Evolutionary conservation across 2,113 vertebrate genomes (phyloP).

Genomic region (Apodemus sylvaticus): DNA sequence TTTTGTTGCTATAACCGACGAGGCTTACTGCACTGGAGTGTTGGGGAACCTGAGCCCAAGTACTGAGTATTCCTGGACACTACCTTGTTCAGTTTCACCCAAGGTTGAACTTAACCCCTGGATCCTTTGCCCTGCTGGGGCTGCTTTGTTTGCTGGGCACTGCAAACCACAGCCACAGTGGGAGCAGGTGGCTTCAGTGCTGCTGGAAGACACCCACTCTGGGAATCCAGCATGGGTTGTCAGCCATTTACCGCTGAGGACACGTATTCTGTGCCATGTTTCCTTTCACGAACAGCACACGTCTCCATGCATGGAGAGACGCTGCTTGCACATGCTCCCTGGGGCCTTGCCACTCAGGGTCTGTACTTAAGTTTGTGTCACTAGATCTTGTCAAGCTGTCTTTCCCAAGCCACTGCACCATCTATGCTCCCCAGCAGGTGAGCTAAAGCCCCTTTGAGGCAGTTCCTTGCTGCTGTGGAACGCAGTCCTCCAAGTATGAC

Average conservation of each 20-base stretch:
- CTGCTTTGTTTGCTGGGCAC: not conserved
- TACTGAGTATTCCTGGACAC: not conserved
- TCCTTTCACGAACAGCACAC: not conserved
- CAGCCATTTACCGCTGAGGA: not conserved
- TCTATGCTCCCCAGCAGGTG: not conserved
- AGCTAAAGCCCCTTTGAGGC: not conserved
- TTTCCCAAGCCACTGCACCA: not conserved
- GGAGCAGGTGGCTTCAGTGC: not conserved
- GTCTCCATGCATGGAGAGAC: accelerated
- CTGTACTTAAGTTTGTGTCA: no score
- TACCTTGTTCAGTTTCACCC: not conserved
- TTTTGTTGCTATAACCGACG: not conserved
- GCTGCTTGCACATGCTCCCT: not conserved
- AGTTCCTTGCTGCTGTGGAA: not conserved
- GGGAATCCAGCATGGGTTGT: not conserved
- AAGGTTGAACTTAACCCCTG: not conserved
- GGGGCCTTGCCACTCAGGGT: not conserved
- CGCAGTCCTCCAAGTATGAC: not conserved
- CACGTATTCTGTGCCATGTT: not conserved
- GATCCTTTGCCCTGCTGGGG: not conserved
- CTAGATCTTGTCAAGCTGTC: not conserved
- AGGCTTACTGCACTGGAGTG: no score
- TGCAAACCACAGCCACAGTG: not conserved
- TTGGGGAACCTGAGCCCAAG: not conserved
- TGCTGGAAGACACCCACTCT: not conserved